phyloP scores from a whole-genome alignment of 1,140 invertebrate species.

The Littorina saxatilis region DNA sequence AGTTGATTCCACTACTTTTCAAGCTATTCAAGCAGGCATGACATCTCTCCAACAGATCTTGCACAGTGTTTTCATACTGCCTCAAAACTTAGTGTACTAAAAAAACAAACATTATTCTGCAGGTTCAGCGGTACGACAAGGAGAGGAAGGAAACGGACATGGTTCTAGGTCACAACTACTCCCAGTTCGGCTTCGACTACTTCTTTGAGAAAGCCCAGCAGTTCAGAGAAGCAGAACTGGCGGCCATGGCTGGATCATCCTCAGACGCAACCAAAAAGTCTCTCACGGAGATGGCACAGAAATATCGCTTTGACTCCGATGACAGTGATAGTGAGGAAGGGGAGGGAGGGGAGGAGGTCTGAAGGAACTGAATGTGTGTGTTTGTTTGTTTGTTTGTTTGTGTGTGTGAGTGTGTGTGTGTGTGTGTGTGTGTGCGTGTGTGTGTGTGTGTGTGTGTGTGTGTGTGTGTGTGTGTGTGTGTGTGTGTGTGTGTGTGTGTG shows the following conservation, averaged over 20 bases:
- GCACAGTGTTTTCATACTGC: too few relatives aligned
- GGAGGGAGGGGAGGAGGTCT: background rate
- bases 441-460: conserved; percentile 5
- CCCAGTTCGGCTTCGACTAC: conserved; percentile 71
- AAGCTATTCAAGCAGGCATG: too few relatives aligned
- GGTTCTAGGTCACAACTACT: conserved; percentile 47
- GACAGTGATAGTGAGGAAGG: conserved; percentile 29
- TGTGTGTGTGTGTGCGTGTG: background rate
- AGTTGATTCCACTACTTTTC: too few relatives aligned
- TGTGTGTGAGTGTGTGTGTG: conserved; percentile 1
- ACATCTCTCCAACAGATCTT: too few relatives aligned
- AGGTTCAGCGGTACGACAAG: conserved; percentile 66
- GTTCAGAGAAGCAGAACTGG: conserved; percentile 30
- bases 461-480: conserved; percentile 6
- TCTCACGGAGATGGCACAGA: background rate
- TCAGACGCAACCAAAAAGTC: background rate
- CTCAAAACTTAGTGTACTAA: too few relatives aligned
- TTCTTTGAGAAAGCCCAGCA: conserved; percentile 67
- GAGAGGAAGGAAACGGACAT: conserved; percentile 53
- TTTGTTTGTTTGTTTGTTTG: background rate
- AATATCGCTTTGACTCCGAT: background rate
- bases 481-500: background rate
- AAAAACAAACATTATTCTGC: too few relatives aligned
- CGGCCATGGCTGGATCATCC: background rate
- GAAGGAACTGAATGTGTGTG: background rate